Base-by-base conservation (phyloP, 2,113 vertebrate genomes). In the Colaptes auratus region DNA sequence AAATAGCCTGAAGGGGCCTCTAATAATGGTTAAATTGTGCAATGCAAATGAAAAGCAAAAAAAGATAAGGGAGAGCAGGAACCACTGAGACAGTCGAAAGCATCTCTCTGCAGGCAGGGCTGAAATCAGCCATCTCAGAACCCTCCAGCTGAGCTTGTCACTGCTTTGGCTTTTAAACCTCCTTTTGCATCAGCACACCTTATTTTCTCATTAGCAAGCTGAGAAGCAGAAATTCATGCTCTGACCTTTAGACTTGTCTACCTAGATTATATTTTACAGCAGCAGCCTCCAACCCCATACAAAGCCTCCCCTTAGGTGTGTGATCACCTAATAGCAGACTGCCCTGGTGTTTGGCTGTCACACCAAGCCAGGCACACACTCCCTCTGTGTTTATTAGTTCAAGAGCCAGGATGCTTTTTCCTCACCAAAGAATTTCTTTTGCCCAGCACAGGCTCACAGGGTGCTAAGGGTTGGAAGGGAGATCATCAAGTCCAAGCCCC, bases 251-350 rank as follows among this genome's bases (percentile, higher is more conserved):
- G 8, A 25, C 50, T 10, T 21, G 19, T 5, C 50, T 50, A 0
- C 4, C 74, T 13, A 19, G 18, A 17, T 7, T 21, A 1, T 2
- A 17, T 52, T 73, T 44, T 21, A n/a, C 71, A 39, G 18, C 3
- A 6, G 4, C 30, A 31, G 13, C 2, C 69, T 16, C 13, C 6
- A 30, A 8, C 1, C 6, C 6, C 3, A 10, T 19, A 25, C 15
- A 1, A 25, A 69, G 77, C 13, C 66, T 89, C 61, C 0, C 6
- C 55, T 9, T 16, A 0, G 0, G 27, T 18, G 42, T 20, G 44
- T 16, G 82, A 10, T 16, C 28, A 0, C 1, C 2, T 0, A 19
- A 10, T 7, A 60, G 23, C 5, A 63, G 2, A 19, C 58, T 64
- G 0, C 6, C n/a, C 35, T 6, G 36, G 50, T 67, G 39, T 4